phyloP scores from a whole-genome alignment of 2,797 vertebrate species.

The Manis crassicaudata region DNA sequence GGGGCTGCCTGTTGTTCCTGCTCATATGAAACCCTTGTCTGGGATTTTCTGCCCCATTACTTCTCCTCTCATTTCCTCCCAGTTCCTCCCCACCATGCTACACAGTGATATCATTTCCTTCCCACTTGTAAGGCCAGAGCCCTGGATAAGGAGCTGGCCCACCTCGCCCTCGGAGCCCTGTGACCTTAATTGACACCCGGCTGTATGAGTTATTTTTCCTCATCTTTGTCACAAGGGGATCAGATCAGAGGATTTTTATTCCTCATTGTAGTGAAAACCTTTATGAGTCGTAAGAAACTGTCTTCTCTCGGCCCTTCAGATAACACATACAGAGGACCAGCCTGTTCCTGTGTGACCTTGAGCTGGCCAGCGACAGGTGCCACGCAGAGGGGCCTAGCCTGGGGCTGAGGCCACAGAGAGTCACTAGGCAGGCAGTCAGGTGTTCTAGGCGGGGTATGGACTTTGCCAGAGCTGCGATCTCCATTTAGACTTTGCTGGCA shows the following conservation, averaged over 20 bases:
- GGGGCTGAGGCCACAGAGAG: neutral
- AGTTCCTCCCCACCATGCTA: neutral
- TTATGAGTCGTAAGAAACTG: neutral
- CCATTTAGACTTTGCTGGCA: neutral
- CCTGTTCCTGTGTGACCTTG: neutral
- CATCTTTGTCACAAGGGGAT: neutral
- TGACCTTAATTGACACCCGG: neutral
- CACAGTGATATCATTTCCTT: neutral
- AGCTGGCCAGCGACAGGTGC: neutral
- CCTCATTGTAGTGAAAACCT: neutral
- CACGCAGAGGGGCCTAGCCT: neutral
- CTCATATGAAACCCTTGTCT: neutral
- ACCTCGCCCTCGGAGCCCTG: accelerated
- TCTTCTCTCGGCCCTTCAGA: neutral
- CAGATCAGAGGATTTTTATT: neutral
- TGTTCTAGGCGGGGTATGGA: no score
- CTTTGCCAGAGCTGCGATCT: neutral
- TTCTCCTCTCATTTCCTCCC: neutral
- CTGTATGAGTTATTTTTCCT: neutral
- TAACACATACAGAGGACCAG: neutral
- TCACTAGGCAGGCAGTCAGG: neutral
- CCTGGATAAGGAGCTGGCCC: neutral
- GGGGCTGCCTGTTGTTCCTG: accelerated
- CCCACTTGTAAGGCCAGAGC: neutral
- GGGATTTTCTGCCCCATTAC: neutral